phyloP scores from a whole-genome alignment of 1,140 invertebrate genomes.

The Monomorium pharaonis region DNA sequence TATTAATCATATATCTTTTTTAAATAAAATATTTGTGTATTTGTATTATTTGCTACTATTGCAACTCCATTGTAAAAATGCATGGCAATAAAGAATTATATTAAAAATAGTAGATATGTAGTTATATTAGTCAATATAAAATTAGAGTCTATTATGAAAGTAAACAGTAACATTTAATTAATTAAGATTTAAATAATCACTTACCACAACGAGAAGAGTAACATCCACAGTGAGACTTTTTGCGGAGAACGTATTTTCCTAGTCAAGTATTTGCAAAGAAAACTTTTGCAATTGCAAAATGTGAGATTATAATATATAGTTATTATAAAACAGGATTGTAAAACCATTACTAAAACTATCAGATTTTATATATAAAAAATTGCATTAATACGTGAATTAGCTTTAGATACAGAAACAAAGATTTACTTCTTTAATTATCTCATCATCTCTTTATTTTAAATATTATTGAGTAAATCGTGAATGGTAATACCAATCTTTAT shows the following conservation, averaged over 20 bases:
- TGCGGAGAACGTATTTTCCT: constrained; percentile 68
- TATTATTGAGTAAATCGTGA: constrained; percentile 73
- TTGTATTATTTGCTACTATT: neutral
- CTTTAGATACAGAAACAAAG: neutral
- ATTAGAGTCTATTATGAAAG: neutral
- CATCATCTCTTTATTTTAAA: constrained; percentile 72
- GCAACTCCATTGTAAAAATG: neutral
- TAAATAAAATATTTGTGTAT: neutral
- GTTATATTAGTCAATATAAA: neutral
- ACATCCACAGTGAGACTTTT: constrained; percentile 70
- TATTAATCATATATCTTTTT: neutral
- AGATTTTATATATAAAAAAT: neutral
- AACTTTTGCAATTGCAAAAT: constrained; percentile 74
- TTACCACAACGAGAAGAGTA: constrained; percentile 69
- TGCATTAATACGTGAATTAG: neutral
- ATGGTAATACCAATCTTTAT: constrained; percentile 67
- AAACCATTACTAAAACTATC: neutral
- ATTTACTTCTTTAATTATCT: constrained; percentile 69
- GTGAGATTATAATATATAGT: neutral
- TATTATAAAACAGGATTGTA: too few relatives aligned
- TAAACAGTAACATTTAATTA: neutral
- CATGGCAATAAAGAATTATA: constrained; percentile 68
- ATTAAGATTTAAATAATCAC: neutral
- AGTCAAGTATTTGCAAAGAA: constrained; percentile 75
- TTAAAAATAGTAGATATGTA: constrained; percentile 70